Base-by-base conservation (phyloP, 2,113 vertebrate genomes). In the Athene noctua region DNA sequence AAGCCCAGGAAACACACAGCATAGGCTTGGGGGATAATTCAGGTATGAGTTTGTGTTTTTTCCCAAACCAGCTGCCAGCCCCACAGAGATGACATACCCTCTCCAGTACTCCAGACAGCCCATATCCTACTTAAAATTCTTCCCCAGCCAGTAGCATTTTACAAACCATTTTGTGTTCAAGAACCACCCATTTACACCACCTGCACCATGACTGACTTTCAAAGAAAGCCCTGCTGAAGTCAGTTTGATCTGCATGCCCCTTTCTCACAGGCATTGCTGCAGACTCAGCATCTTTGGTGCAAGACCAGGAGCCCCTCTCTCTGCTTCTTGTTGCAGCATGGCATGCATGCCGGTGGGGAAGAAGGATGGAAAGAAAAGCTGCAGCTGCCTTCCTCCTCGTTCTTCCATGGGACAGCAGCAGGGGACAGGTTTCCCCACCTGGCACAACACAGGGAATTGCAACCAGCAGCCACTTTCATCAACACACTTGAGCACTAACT, bases 251-350 rank as follows among this genome's bases (percentile, higher is more conserved):
- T 47, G 49, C 26, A 23, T 5, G 3, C 17, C 29, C 40, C 40
- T 59, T n/a, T 47, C 30, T 38, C 57, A 44, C 1, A 3, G 20
- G 34, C 6, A 6, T 1, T 77, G 71, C 72, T 68, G 54, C 62
- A 46, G 44, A 46, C 44, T 46, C 44, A 46, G 44, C 44, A 46
- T 46, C 44, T 46, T 46, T 46, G 44, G 17, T 17, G 17, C 44
- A 46, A 46, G 16, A 46, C 44, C 44, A 46, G 44, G 44, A 15
- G 44, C 44, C 44, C 44, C 47, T 15, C 54, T 32, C 40, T 49
- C 38, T 13, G 34, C 72, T 72, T 57, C 42, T 62, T 0, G 0
- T 5, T 2, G 7, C 32, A 30, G 44, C 51, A 54, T 10, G 6
- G 62, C 68, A 47, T 21, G 20, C 19, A 47, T 47, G 20, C 18